Base-by-base conservation (phyloP, 1,140 invertebrate genomes). In the Trigoniulus corallinus region DNA sequence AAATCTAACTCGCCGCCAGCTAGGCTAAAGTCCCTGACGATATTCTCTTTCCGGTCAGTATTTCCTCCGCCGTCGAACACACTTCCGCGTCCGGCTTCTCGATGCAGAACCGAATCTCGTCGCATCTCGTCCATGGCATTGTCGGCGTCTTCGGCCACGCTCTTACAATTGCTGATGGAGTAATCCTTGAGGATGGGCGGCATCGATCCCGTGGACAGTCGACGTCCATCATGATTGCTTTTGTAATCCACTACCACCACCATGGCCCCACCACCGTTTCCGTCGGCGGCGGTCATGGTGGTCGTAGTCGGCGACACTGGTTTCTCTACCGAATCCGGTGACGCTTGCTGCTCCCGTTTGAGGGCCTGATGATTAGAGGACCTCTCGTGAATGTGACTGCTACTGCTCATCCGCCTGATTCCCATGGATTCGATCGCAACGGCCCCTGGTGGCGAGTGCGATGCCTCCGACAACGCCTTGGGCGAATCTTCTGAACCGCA, bases 21-120 rank as follows among this genome's bases (percentile, higher is more conserved):
- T 3, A n/a, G 20, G 22, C 24, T 22, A 47, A 7, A 21, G 12
- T 22, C 25, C 7, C 45, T 10, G 23, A 47, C 3, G 45, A 10
- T 34, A 15, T 34, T 34, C 7, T 15, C 7, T 21, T 27, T 15
- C 7, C 29, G 29, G 12, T 26, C 24, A 13, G 7, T 29, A 23
- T n/a, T 15, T 13, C 69, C 70, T 39, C 70, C 71, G 26, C 71
- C 69, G 54, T 73, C 72, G 53, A 73, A 74, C 2, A 74, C 72
- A 39, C 69, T 68, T 54, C 70, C 70, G 47, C 70, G 70, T 3
- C 46, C 15, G 43, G 68, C 24, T 20, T 52, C 44, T 21, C 2
- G 15, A n/a, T 13, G 22, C 45, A 27, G 27, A 20, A 4, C 72
- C 72, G 55, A 61, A 67, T 51, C 67, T 67, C 42, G 71, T 67